Percentiles rank a stretch among this genome's conserved stretches.
phyloP scores from a whole-genome alignment of 1,140 invertebrate species.

The Euschistus heros region DNA sequence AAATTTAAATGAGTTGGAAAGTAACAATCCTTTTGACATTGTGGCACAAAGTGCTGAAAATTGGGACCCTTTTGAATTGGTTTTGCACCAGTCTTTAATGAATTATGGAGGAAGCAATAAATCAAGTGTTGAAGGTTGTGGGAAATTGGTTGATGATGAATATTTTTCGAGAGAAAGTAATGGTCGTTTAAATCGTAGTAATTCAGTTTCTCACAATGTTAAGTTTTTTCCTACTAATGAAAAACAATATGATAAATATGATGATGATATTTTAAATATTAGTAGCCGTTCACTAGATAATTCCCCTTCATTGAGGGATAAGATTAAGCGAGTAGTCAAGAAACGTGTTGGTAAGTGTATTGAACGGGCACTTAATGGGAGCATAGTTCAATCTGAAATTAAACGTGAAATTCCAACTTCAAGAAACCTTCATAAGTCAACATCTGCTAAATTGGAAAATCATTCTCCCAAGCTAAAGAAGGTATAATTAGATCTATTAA shows the following conservation, averaged over 20 bases:
- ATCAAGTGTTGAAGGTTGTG: neutral
- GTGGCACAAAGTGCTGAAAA: constrained; percentile 4
- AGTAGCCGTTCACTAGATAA: no score
- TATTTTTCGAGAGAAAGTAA: neutral
- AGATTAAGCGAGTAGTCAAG: neutral
- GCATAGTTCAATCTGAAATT: neutral
- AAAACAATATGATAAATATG: neutral
- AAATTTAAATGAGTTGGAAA: neutral
- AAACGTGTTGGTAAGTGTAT: constrained; percentile 4
- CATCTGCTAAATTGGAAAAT: no score
- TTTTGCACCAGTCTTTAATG: constrained; percentile 3
- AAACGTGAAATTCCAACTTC: neutral
- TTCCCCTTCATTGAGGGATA: neutral
- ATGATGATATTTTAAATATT: neutral
- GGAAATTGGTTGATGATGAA: neutral
- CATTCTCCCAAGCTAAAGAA: no score
- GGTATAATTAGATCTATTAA: no score
- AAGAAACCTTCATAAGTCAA: no score
- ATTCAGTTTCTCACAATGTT: constrained; percentile 2
- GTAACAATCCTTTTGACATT: constrained; percentile 15
- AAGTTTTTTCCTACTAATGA: neutral
- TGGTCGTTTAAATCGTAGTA: neutral
- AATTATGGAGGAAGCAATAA: neutral
- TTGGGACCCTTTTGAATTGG: constrained; percentile 10
- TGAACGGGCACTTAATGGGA: constrained; percentile 7